Base-by-base conservation (phyloP, 2,113 vertebrate genomes). In the Microcebus jonahi region DNA sequence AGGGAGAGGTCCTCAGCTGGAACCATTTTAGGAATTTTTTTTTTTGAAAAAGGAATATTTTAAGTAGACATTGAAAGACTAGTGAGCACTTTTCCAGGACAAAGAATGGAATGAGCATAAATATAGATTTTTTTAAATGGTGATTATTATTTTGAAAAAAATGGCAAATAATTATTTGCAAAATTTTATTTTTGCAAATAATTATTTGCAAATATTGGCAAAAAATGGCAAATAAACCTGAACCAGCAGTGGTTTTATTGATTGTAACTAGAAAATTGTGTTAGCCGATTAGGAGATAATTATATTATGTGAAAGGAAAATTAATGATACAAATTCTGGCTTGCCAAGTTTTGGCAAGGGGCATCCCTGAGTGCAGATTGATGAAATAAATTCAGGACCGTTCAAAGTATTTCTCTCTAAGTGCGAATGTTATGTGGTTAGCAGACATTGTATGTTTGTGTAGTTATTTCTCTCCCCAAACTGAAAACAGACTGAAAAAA, bases 251-350 rank as follows among this genome's bases (percentile, higher is more conserved):
- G 29, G 57, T n/a, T 82, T 59, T 94, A 82, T 42, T 88, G 70
- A 48, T 18, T 75, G n/a, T 63, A 90, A 86, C 59, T 88, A 86
- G 70, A 95, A 83, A 79, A 67, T 57, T 61, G 63, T 79, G 73
- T 88, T 11, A 57, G 42, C 42, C 45, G 75, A 42, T 36, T 79
- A 75, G 11, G 18, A 29, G 7, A 57, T 82, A 76, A 84, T 96
- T 96, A 23, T 27, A 61, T 84, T 61, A 67, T 4, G 4, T 59
- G 63, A 21, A 85, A 14, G 25, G 14, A 6, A 86, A 89, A 63
- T 36, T 50, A 73, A 50, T 31, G n/a, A 93, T 55, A 83, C 61
- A 87, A 65, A 63, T 71, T 91, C 29, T 29, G 13, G 36, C 20
- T 14, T 59, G 23, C 29, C 68, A 65, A 18, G 3, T 68, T 93